A percentile compares a stretch with the other conserved stretches of the same genome.
phyloP scores from a whole-genome alignment of 2,113 vertebrate species.

The Tachuris rubrigastra region DNA sequence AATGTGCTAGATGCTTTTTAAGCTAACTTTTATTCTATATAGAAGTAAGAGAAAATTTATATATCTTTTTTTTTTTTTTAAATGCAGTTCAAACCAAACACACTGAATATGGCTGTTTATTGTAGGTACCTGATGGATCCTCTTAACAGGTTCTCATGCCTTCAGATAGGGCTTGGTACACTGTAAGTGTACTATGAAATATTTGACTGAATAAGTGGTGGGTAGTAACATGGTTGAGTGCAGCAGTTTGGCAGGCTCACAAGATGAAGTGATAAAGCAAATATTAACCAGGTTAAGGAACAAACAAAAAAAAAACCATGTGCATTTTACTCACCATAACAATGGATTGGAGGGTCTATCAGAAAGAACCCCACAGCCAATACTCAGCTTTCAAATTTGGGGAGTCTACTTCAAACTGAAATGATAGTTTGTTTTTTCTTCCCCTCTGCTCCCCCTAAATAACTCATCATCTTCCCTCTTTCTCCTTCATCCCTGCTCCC shows the following conservation, averaged over 20 bases:
- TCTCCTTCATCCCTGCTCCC: background rate
- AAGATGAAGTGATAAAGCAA: background rate
- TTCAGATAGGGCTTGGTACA: background rate
- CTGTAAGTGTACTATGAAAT: background rate
- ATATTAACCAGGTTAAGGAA: background rate
- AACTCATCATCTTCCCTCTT: background rate
- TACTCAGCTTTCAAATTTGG: background rate
- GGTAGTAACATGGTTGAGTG: background rate
- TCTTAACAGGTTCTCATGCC: background rate
- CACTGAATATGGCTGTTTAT: background rate
- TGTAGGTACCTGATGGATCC: background rate
- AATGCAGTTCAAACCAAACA: background rate
- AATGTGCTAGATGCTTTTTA: background rate
- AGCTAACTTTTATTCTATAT: background rate
- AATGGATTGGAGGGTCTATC: background rate
- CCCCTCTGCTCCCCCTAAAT: background rate
- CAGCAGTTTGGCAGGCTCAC: background rate
- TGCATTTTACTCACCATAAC: background rate
- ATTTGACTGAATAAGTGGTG: background rate
- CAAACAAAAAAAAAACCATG: background rate
- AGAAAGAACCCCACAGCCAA: background rate
- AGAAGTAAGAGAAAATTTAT: background rate
- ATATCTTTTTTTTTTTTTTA: background rate
- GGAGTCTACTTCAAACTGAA: background rate
- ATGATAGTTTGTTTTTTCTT: background rate